These are phyloP conservation scores for Muntiacus reevesi DNA, from an alignment of 2,113 vertebrate genomes.

Conservation along the genomic window DNA sequence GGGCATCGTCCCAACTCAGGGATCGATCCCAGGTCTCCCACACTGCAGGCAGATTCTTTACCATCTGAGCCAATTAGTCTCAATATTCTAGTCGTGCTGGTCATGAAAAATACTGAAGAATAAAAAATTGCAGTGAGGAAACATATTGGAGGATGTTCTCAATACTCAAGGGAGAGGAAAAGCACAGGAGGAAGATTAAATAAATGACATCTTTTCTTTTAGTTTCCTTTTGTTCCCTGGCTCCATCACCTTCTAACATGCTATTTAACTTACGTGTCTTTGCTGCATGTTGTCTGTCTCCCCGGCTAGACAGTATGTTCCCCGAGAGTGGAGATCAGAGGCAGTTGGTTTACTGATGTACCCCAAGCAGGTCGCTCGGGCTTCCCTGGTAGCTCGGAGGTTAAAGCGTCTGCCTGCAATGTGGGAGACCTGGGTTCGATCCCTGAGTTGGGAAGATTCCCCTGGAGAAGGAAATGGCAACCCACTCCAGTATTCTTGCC, in stretches of 20 bases:
- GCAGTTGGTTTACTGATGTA: neutral
- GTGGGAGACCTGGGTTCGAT: too few species aligned
- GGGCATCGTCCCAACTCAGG: neutral
- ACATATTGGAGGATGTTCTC: neutral
- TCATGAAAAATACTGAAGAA: neutral
- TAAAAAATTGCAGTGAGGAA: neutral
- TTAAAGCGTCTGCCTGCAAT: too few species aligned
- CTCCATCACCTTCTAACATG: neutral
- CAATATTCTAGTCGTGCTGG: neutral
- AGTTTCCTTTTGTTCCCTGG: neutral
- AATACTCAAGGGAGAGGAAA: neutral
- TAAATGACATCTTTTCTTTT: neutral
- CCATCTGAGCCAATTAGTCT: neutral
- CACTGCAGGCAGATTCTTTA: neutral
- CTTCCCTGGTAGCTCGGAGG: too few species aligned
- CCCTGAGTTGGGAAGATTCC: too few species aligned
- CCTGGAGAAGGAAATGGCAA: too few species aligned
- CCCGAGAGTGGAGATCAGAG: neutral
- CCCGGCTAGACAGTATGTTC: neutral
- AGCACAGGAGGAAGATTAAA: neutral
- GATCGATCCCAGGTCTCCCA: neutral
- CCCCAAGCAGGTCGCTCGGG: neutral
- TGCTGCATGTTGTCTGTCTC: accelerated
- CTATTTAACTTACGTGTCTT: neutral
- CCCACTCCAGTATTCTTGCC: too few species aligned